Percentiles rank a stretch among this genome's conserved stretches.
phyloP scores from a whole-genome alignment of 2,113 vertebrate species.

The Mola mola region DNA sequence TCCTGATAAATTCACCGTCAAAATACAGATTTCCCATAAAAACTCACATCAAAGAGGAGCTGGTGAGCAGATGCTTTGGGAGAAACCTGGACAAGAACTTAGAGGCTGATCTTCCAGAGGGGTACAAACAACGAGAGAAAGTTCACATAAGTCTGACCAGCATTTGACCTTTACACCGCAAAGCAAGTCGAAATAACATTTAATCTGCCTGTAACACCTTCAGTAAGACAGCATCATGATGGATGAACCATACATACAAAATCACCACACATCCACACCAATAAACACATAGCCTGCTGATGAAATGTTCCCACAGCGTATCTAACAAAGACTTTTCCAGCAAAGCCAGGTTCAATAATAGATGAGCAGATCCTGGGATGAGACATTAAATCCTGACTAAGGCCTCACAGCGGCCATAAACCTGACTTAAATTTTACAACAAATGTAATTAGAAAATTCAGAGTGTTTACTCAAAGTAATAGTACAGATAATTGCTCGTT shows the following conservation, averaged over 20 bases:
- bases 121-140: background rate
- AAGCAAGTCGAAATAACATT: background rate
- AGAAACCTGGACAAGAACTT: background rate
- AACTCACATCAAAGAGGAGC: constrained; percentile 9
- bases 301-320: constrained; percentile 9
- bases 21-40: constrained; percentile 8
- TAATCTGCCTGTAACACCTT: constrained; percentile 3
- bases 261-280: too few relatives aligned
- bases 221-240: too few relatives aligned
- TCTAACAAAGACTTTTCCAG: constrained; percentile 2
- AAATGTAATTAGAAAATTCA: too few relatives aligned
- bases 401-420: too few relatives aligned
- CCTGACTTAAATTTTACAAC: too few relatives aligned
- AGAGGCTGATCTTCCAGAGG: background rate
- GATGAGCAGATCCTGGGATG: too few relatives aligned
- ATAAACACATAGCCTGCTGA: constrained; percentile 23
- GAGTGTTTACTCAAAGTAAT: too few relatives aligned
- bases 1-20: background rate
- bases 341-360: constrained; percentile 17
- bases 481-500: too few relatives aligned
- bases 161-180: constrained; percentile 13
- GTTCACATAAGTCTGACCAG: too few relatives aligned
- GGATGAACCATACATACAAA: too few relatives aligned
- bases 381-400: too few relatives aligned
- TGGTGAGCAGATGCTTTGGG: background rate